Percentiles rank a stretch among this genome's conserved stretches.
These are phyloP conservation scores for Columba guinea DNA, from an alignment of 2,797 vertebrate genomes.

Conservation along the genomic window DNA sequence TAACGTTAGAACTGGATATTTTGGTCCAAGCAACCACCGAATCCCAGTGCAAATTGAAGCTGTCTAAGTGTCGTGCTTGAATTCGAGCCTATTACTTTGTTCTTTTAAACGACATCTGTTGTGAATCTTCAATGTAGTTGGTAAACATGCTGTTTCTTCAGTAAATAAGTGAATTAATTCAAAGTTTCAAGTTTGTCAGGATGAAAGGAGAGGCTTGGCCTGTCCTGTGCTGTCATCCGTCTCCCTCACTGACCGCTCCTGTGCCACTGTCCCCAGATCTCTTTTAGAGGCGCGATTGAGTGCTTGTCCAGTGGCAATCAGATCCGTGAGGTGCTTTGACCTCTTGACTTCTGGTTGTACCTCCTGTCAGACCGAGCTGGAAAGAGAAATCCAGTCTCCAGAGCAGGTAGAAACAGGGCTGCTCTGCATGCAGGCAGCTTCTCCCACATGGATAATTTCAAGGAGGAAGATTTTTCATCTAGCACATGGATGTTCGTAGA, in stretches of 20 bases:
- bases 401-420: neutral
- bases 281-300: neutral
- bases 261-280: rapidly evolving
- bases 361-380: neutral
- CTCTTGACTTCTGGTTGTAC: neutral
- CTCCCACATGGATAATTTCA: neutral
- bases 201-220: neutral
- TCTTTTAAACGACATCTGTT: neutral
- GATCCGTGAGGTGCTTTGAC: neutral
- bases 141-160: neutral
- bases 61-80: neutral
- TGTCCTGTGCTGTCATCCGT: neutral
- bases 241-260: neutral
- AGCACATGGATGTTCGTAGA: neutral
- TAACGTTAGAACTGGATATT: neutral
- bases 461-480: neutral
- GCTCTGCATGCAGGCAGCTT: neutral
- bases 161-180: neutral
- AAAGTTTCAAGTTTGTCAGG: neutral
- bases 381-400: neutral
- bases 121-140: neutral
- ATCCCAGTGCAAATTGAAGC: rapidly evolving
- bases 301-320: neutral
- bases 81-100: neutral
- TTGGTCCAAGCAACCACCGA: neutral